Conservation (phyloP, 2,797 vertebrate species). For the Enteromius thamalakanensis region DNA sequence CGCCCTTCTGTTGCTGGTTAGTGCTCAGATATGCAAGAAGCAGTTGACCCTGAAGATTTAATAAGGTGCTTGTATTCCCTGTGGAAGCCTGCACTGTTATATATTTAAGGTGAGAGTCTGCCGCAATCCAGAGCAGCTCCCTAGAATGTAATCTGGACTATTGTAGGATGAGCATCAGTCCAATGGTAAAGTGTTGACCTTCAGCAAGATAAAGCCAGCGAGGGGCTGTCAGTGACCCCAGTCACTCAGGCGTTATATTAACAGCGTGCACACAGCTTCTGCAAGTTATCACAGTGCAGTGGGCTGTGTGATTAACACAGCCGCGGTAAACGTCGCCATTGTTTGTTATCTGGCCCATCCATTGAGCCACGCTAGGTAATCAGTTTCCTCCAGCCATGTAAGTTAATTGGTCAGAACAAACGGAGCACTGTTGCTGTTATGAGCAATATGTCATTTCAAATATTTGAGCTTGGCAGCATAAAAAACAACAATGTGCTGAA, state of each 20-base stretch:
- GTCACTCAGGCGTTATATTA: constrained; percentile 49
- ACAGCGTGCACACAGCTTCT: constrained; percentile 16
- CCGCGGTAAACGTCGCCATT: constrained; percentile 3
- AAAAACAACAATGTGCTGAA: neutral
- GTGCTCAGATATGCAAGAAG: constrained; percentile 45
- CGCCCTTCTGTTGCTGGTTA: constrained; percentile 33
- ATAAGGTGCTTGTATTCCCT: constrained; percentile 50
- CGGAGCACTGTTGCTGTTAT: constrained; percentile 32
- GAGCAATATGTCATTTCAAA: constrained; percentile 35
- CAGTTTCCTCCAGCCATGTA: constrained; percentile 38
- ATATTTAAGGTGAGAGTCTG: constrained; percentile 36
- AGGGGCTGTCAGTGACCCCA: constrained; percentile 32
- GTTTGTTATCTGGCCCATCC: constrained; percentile 40
- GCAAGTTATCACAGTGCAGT: constrained; percentile 39
- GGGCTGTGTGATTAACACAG: constrained; percentile 41
- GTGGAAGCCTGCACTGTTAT: constrained; percentile 16
- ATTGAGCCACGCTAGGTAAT: constrained; percentile 33
- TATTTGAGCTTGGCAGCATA: constrained; percentile 14
- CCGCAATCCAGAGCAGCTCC: constrained; percentile 12
- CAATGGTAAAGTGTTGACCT: constrained; percentile 31
- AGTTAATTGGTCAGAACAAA: constrained; percentile 50
- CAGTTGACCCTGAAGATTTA: constrained; percentile 56
- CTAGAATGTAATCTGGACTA: constrained; percentile 17
- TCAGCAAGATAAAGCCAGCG: constrained; percentile 34
- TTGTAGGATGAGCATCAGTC: constrained; percentile 14